phyloP scores from a whole-genome alignment of 2,888 invertebrate genomes.

The Digitonthophagus gazella region DNA sequence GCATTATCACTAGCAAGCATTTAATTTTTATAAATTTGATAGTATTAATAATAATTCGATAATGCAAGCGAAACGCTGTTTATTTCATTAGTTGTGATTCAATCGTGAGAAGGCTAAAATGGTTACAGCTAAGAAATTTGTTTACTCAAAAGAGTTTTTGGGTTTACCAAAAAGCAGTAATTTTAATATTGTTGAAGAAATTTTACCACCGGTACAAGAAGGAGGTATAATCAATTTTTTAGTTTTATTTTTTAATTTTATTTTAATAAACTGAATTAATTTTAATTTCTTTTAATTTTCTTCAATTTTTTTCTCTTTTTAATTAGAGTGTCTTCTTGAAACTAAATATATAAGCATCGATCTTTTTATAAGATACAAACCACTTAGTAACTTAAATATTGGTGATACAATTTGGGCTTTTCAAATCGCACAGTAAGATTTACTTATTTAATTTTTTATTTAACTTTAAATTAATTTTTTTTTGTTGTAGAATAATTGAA shows the following conservation, averaged over 20 bases:
- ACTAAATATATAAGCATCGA: conserved; percentile 71
- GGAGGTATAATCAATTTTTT: too few species aligned
- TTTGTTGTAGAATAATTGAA: conserved; percentile 61
- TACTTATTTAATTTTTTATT: background rate
- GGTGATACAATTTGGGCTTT: background rate
- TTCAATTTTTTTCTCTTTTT: too few species aligned
- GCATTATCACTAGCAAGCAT: background rate
- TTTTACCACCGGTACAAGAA: conserved; percentile 62
- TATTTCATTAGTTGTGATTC: too few species aligned
- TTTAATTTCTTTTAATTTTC: too few species aligned
- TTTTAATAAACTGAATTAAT: background rate
- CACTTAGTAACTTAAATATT: background rate
- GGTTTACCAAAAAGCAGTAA: conserved; percentile 66
- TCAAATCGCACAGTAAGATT: background rate
- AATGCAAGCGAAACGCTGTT: background rate
- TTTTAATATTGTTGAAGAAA: conserved; percentile 66
- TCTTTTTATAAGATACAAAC: conserved; percentile 40
- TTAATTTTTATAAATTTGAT: background rate
- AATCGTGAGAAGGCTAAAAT: conserved; percentile 45
- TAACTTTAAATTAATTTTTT: background rate
- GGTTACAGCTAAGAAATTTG: conserved; percentile 62
- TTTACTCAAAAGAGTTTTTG: conserved; percentile 63
- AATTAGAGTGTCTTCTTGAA: conserved; percentile 65
- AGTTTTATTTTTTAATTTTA: conserved; percentile 15
- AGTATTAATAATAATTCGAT: background rate